phyloP scores from a whole-genome alignment of 2,888 invertebrate species.

The Cerastis rubricosa region DNA sequence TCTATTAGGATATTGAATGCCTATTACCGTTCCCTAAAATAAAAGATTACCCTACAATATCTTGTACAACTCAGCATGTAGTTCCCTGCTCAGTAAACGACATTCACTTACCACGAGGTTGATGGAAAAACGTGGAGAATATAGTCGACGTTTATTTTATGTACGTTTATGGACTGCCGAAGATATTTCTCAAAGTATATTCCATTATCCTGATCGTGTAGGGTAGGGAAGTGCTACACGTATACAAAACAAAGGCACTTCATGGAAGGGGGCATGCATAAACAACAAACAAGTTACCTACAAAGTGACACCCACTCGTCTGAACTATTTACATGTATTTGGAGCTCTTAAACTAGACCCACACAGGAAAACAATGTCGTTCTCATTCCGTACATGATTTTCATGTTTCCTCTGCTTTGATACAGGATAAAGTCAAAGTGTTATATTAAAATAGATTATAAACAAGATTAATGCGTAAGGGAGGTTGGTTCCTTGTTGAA shows the following conservation, averaged over 20 bases:
- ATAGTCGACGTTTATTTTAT: constrained; percentile 45
- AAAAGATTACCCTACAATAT: constrained; percentile 36
- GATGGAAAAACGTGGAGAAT: constrained; percentile 55
- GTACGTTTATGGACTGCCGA: constrained; percentile 38
- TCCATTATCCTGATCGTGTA: constrained; percentile 44
- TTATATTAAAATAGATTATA: constrained; percentile 26
- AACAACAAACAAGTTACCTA: constrained; percentile 46
- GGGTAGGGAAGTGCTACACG: constrained; percentile 13
- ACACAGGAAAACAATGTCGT: constrained; percentile 34
- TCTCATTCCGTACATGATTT: constrained; percentile 18
- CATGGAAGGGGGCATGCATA: constrained; percentile 46
- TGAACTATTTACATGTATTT: constrained; percentile 51
- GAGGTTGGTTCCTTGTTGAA: constrained; percentile 41
- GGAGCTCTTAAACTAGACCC: constrained; percentile 33
- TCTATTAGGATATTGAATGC: constrained; percentile 2
- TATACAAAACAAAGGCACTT: constrained; percentile 37
- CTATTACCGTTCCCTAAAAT: constrained; percentile 24
- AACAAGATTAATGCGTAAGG: constrained; percentile 30
- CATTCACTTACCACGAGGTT: constrained; percentile 55
- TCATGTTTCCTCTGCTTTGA: neutral
- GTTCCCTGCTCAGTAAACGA: constrained; percentile 44
- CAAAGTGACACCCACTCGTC: constrained; percentile 45
- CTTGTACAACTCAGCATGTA: constrained; percentile 24
- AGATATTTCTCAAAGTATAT: constrained; percentile 47
- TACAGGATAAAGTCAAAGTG: neutral